Conservation (phyloP, 1,140 invertebrate genomes). For the Phortica variegata region DNA sequence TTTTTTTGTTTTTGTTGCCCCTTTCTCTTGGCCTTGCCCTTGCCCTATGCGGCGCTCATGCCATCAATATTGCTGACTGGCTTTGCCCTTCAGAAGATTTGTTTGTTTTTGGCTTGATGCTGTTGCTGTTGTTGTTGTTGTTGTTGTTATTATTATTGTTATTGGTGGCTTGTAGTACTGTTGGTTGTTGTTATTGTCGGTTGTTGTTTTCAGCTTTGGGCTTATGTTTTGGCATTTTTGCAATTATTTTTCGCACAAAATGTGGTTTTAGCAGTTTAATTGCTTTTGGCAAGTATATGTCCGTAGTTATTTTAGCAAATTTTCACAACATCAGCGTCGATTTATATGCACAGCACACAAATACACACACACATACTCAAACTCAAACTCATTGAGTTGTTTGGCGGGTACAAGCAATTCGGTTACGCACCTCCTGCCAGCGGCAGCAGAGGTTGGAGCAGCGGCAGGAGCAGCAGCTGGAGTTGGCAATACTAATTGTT, state of each 20-base stretch:
- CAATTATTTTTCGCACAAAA: slow-evolving; percentile 55
- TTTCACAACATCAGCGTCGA: slow-evolving; percentile 52
- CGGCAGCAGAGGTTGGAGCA: slow-evolving; percentile 19
- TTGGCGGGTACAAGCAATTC: slow-evolving; percentile 11
- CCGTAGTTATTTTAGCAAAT: slow-evolving; percentile 52
- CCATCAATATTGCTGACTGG: not conserved
- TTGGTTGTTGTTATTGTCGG: slow-evolving; percentile 18
- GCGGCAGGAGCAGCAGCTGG: slow-evolving; percentile 16
- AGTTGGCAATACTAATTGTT: slow-evolving; percentile 46
- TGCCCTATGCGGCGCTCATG: slow-evolving; percentile 2
- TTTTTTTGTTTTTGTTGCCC: slow-evolving; percentile 17
- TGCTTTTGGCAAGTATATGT: slow-evolving; percentile 45
- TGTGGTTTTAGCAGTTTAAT: slow-evolving; percentile 55
- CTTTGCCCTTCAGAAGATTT: not conserved
- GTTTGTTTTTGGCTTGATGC: slow-evolving; percentile 23
- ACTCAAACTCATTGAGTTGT: not conserved
- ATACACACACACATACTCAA: not conserved
- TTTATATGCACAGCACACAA: slow-evolving; percentile 50
- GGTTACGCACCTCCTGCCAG: slow-evolving; percentile 8
- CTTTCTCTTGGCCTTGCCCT: slow-evolving; percentile 20
- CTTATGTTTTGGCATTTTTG: slow-evolving; percentile 54
- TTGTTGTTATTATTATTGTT: slow-evolving; percentile 10
- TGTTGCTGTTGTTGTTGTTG: slow-evolving; percentile 14
- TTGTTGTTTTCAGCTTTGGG: slow-evolving; percentile 45
- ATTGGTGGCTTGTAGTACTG: slow-evolving; percentile 2